Conservation (phyloP, 2,888 invertebrate species). For the Apodemia zela region DNA sequence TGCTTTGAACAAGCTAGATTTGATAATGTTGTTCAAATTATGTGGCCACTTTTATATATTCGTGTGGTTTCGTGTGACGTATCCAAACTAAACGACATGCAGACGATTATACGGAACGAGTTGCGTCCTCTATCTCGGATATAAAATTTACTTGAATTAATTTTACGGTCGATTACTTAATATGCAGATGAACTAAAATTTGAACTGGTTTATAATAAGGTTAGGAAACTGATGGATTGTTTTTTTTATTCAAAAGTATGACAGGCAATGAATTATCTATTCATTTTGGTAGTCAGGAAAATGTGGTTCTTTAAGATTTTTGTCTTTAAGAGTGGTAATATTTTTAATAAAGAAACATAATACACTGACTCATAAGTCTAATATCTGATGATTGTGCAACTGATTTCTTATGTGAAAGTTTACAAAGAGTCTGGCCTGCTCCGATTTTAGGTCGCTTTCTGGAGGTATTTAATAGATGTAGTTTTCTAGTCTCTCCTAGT, state of each 20-base stretch:
- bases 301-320: background rate
- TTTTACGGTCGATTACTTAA: slow-evolving; percentile 63
- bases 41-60: slow-evolving; percentile 74
- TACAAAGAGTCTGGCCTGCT: no score
- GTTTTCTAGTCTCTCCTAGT: no score
- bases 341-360: no score
- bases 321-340: background rate
- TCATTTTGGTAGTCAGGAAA: background rate
- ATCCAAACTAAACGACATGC: slow-evolving; percentile 41
- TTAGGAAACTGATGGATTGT: background rate
- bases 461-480: no score
- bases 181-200: slow-evolving; percentile 30
- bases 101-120: slow-evolving; percentile 35
- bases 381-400: no score
- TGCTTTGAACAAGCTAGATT: slow-evolving; percentile 60
- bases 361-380: no score
- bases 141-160: slow-evolving; percentile 56
- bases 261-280: background rate
- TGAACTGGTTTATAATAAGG: slow-evolving; percentile 9
- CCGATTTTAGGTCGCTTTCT: no score
- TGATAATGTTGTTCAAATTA: slow-evolving; percentile 59
- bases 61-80: slow-evolving; percentile 36
- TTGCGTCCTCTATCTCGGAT: slow-evolving; percentile 61
- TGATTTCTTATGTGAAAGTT: no score
- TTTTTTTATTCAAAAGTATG: slow-evolving; percentile 7